A percentile compares a stretch with the other conserved stretches of the same genome.
Conservation (phyloP, 2,797 vertebrate species). For the Lycodopsis pacificus region DNA sequence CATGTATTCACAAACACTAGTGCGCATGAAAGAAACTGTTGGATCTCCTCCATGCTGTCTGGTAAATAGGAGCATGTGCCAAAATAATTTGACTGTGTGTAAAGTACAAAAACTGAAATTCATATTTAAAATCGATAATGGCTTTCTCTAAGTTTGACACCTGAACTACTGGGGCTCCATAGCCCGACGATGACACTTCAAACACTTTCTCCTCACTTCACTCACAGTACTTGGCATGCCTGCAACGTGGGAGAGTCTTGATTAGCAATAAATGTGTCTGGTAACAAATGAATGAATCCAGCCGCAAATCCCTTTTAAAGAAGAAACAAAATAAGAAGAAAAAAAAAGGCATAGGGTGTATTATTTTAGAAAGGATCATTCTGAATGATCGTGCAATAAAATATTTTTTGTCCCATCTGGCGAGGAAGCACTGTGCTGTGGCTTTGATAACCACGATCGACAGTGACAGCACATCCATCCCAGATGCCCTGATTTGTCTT, state of each 20-base stretch:
- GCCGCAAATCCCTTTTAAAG: neutral
- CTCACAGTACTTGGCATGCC: constrained; percentile 45
- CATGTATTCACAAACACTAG: constrained; percentile 70
- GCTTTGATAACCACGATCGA: constrained; percentile 34
- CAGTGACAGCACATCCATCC: constrained; percentile 7
- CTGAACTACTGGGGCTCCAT: constrained; percentile 28
- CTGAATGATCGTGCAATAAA: constrained; percentile 29
- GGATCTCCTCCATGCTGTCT: constrained; percentile 52
- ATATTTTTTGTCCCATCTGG: constrained; percentile 17
- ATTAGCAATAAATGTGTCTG: constrained; percentile 29
- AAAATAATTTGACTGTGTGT: constrained; percentile 32
- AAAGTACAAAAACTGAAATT: constrained; percentile 40
- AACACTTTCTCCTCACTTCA: constrained; percentile 20
- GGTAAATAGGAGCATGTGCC: constrained; percentile 50
- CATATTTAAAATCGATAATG: constrained; percentile 41
- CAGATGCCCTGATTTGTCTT: constrained; percentile 24
- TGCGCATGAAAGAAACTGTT: constrained; percentile 52
- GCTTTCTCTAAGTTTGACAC: constrained; percentile 34
- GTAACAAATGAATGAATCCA: constrained; percentile 12
- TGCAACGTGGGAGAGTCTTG: constrained; percentile 9
- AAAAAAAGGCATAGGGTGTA: neutral
- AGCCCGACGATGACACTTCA: constrained; percentile 22
- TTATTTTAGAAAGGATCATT: constrained; percentile 18
- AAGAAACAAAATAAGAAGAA: neutral
- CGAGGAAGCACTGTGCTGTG: constrained; percentile 5